These are phyloP conservation scores for Forbesichthys agassizii DNA, from an alignment of 2,113 vertebrate genomes.

Conservation along the genomic window DNA sequence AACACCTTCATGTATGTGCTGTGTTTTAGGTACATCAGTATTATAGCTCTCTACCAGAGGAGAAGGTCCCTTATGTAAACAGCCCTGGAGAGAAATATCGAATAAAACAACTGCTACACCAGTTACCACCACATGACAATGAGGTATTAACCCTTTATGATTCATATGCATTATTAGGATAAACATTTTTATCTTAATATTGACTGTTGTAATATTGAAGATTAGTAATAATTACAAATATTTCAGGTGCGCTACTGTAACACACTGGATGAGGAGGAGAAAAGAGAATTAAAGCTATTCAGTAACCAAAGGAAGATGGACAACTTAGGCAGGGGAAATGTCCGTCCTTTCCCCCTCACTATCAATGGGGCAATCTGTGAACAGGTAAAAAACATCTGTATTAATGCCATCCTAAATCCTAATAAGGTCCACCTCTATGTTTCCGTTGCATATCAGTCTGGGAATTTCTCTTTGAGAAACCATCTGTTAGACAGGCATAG, in stretches of 20 bases:
- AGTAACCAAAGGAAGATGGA: constrained; percentile 96
- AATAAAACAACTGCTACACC: constrained; percentile 95
- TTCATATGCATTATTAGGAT: background rate
- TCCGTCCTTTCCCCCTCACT: constrained; percentile 91
- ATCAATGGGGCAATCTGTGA: constrained; percentile 92
- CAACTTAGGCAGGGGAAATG: constrained; percentile 91
- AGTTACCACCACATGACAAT: constrained; percentile 96
- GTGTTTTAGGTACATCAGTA: constrained; percentile 93
- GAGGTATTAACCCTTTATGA: constrained; percentile 78
- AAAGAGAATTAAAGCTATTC: constrained; percentile 94
- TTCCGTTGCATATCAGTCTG: background rate
- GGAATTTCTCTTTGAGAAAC: too few species aligned
- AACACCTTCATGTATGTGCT: constrained; percentile 2
- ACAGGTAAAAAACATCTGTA: constrained; percentile 75
- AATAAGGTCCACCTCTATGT: background rate
- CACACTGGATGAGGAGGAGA: constrained; percentile 93
- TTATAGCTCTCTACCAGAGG: constrained; percentile 95
- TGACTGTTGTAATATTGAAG: background rate
- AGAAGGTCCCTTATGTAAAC: constrained; percentile 97
- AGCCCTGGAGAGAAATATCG: constrained; percentile 94
- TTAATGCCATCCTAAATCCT: background rate
- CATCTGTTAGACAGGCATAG: too few species aligned
- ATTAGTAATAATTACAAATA: constrained; percentile 3
- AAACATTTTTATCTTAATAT: background rate
- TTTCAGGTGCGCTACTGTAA: constrained; percentile 93